Base-by-base conservation (phyloP, 2,113 vertebrate species). In the Actenoides hombroni region DNA sequence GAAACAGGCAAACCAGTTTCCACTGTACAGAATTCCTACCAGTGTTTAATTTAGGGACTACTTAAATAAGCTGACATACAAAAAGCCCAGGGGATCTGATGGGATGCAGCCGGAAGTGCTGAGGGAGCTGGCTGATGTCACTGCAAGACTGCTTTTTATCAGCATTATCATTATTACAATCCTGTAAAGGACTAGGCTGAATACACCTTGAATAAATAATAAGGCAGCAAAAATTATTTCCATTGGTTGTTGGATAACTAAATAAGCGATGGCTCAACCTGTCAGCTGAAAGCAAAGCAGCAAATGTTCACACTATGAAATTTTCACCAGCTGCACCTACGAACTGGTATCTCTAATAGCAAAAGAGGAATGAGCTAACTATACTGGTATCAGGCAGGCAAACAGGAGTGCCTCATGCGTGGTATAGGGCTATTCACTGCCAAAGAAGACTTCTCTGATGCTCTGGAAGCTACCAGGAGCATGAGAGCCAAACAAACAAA, bases 191-290 rank as follows among this genome's bases (percentile, higher is more conserved):
- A 71, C 28, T 29, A 51, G 25, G 10, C 14, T 60, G 60, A 61
- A 33, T 80, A 46, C 18, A 35, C 42, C 33, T 51, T 51, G 35
- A 46, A 29, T 53, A 74, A 87, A 57, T 40, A 57, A 56, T 18
- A 37, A 39, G 48, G 60, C 39, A 51, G 21, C 49, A 84, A 84
- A 91, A 59, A 51, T 29, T 59, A 64, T 39, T 76, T 65, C 29
- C 29, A 20, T 13, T 56, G 1, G 0, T 59, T 28, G 17, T 56
- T 2, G 0, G 24, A 56, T 17, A 65, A 35, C 35, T 60, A n/a
- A 77, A 9, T 33, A 67, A 83, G 21, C 12, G 39, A 68, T 61
- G 40, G 39, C 17, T 79, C 48, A 84, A 21, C 26, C 31, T 53
- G 60, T 20, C 48, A 69, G 60, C 24, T 48, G 68, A 53, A 67